Evolutionary conservation across 2,113 vertebrate genomes (phyloP), one percentile per base, ranked within the genome.

Genomic region (Petromus typicus): DNA sequence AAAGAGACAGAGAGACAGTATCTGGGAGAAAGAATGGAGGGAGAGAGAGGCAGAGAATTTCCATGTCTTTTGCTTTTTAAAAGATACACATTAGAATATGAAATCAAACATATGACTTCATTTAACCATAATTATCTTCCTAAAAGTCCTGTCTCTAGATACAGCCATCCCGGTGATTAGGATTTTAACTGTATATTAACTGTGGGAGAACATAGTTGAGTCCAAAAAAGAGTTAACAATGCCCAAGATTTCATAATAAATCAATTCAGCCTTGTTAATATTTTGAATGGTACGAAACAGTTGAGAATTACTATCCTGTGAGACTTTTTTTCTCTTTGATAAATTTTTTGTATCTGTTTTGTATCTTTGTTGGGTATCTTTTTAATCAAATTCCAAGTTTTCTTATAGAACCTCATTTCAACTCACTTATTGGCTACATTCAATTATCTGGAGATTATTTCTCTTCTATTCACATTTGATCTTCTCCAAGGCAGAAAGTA

Each of bases 381-480:
- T 90, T 84, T 3, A 32, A 71, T 10, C 23, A 9, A 67, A 86
- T 90, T 75, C n/a, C n/a, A 30, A 89, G 80, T 7, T 81, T 37
- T 73, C 66, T 37, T 23, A 67, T 14, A 43, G 22, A 89, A 61
- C 2, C 7, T 89, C 25, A 48, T 75, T 57, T 59, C 87, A 37
- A 79, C 59, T 71, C 23, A 78, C 25, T 75, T 75, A 79, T 10
- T 71, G 73, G 63, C 17, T 82, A 67, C 27, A 57, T 66, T 85
- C 45, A 73, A 27, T 75, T 48, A 12, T 75, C 57, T 59, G 22
- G 37, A 80, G 84, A 73, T 92, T 61, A 80, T 81, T 86, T 92
- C 7, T 82, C 34, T 30, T 76, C 25, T 86, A 30, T 56, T 23
- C 32, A 57, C n/a, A 37, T 67, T 82, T 89, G 63, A 48, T 25